Conservation (phyloP, 2,113 vertebrate species). For the Anolis sagrei region DNA sequence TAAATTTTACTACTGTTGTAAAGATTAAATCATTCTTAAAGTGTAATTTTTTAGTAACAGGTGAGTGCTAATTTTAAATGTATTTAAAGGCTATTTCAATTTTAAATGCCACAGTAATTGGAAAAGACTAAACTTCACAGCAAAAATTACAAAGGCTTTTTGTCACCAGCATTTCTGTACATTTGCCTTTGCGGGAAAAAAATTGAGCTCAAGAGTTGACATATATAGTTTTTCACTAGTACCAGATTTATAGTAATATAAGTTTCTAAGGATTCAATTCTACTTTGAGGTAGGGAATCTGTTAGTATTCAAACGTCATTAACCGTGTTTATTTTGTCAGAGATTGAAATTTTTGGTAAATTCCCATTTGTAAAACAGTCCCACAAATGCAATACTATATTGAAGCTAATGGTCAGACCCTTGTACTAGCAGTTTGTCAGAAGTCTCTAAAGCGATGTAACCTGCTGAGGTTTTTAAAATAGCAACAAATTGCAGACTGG, state of each 20-base stretch:
- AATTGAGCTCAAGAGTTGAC: not conserved
- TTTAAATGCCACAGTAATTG: not conserved
- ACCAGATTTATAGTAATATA: not conserved
- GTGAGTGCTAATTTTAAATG: not conserved
- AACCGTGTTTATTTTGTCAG: not conserved
- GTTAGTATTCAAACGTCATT: not conserved
- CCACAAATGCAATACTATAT: not conserved
- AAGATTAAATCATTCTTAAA: not conserved
- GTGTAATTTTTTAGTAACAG: not conserved
- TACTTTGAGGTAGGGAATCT: not conserved
- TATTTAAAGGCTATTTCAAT: not conserved
- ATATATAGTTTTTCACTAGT: not conserved
- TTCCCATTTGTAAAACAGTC: not conserved
- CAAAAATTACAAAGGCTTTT: not conserved
- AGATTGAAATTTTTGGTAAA: not conserved
- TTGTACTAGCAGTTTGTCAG: not conserved
- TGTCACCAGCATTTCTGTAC: not conserved
- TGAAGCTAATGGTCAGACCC: constrained; percentile 3
- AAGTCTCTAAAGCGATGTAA: not conserved
- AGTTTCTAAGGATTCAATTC: not conserved
- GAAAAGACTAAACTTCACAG: not conserved
- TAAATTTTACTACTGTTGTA: not conserved
- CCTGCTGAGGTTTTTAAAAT: not conserved
- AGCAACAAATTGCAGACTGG: not conserved
- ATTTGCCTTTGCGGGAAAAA: not conserved